These are phyloP conservation scores for Heterotis niloticus DNA, from an alignment of 2,113 vertebrate genomes.

Conservation along the genomic window DNA sequence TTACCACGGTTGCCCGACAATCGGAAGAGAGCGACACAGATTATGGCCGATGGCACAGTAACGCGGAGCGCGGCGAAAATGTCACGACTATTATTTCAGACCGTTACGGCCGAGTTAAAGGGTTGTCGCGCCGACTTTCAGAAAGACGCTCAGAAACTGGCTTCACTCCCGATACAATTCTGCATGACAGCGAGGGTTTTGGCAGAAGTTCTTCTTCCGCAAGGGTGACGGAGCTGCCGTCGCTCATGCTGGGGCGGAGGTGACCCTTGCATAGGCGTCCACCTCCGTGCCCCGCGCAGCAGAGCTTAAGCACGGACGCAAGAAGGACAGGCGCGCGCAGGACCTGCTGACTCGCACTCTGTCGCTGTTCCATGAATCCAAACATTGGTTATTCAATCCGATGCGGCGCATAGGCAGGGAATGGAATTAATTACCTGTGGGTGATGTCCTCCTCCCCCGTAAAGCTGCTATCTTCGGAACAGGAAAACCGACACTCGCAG, in stretches of 20 bases:
- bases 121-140: neutral
- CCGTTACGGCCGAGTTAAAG: neutral
- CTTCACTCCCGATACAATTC: neutral
- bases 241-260: neutral
- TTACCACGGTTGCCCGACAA: neutral
- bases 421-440: constrained; percentile 19
- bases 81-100: too few species aligned
- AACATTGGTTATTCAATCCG: constrained; percentile 18
- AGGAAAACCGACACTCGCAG: neutral
- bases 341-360: constrained; percentile 25
- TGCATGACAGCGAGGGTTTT: neutral
- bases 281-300: neutral
- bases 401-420: constrained; percentile 16
- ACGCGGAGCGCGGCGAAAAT: neutral
- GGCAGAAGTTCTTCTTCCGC: neutral
- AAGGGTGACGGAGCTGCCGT: neutral
- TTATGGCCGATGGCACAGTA: too few species aligned
- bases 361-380: constrained; percentile 16
- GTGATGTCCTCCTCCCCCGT: neutral
- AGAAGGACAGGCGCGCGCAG: neutral
- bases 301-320: neutral
- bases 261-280: neutral
- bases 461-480: constrained; percentile 3
- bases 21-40: too few species aligned
- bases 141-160: neutral